phyloP scores from a whole-genome alignment of 2,797 vertebrate genomes.

The Epinephelus malabaricus region DNA sequence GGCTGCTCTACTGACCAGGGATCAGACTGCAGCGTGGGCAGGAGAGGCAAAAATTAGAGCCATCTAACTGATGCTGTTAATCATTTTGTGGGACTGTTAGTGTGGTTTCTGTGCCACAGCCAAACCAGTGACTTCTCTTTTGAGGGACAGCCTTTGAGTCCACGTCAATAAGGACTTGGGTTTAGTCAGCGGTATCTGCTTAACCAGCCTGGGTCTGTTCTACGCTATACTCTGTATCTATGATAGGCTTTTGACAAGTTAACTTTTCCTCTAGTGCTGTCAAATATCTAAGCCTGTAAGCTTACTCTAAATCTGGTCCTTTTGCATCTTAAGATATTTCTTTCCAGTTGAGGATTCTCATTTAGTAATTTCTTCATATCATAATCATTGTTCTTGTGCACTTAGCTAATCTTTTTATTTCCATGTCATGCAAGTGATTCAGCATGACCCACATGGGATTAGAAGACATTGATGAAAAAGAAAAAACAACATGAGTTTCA shows the following conservation, averaged over 20 bases:
- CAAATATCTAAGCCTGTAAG: too few relatives aligned
- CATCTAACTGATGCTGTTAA: not conserved
- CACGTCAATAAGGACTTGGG: not conserved
- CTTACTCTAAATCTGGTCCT: not conserved
- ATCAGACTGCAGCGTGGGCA: not conserved
- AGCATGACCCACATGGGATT: too few relatives aligned
- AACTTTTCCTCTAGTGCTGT: too few relatives aligned
- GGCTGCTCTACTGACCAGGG: constrained; percentile 19
- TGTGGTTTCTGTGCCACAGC: not conserved
- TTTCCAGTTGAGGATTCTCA: not conserved
- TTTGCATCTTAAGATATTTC: too few relatives aligned
- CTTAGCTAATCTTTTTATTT: not conserved
- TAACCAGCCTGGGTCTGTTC: not conserved
- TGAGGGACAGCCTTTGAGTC: too few relatives aligned
- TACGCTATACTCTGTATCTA: not conserved
- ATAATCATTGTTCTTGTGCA: not conserved
- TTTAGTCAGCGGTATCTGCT: not conserved
- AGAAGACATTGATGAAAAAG: not conserved
- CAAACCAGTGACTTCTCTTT: not conserved
- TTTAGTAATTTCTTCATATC: not conserved
- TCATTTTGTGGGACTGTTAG: not conserved
- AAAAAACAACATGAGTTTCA: not conserved
- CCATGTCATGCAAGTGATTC: not conserved
- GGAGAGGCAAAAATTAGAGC: not conserved
- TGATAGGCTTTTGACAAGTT: too few relatives aligned